A percentile compares a stretch with the other conserved stretches of the same genome.
Conservation (phyloP, 2,797 vertebrate species). For the Platalea minor region DNA sequence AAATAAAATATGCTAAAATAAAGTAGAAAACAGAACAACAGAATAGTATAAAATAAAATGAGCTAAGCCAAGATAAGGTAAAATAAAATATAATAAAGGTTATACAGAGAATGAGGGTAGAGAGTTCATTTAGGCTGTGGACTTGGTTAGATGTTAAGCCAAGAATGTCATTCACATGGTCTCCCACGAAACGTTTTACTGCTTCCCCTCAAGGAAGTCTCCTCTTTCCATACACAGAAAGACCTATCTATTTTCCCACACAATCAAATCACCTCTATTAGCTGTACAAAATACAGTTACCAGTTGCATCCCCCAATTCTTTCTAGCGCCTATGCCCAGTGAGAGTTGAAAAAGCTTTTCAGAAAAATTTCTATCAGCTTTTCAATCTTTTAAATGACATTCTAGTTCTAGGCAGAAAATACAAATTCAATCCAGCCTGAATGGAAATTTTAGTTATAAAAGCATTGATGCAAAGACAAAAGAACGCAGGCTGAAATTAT, state of each 20-base stretch:
- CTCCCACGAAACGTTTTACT: background rate
- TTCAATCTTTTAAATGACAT: background rate
- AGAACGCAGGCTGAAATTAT: background rate
- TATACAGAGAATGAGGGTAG: background rate
- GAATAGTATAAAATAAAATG: background rate
- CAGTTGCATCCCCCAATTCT: background rate
- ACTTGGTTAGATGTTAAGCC: background rate
- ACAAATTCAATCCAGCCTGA: background rate
- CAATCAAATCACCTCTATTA: background rate
- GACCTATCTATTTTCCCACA: background rate
- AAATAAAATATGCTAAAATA: background rate
- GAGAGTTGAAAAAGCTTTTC: background rate
- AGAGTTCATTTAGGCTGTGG: background rate
- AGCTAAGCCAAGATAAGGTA: background rate
- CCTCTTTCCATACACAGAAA: background rate
- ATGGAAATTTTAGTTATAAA: background rate
- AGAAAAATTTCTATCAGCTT: slow-evolving; percentile 11
- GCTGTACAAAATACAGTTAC: background rate
- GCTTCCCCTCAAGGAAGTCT: background rate
- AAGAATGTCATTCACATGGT: background rate
- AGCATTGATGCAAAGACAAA: background rate
- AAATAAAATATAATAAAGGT: background rate
- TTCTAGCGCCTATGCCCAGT: background rate
- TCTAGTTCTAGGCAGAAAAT: slow-evolving; percentile 5
- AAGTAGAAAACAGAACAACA: background rate